Evolutionary conservation across 2,797 vertebrate species (phyloP), one percentile per base, ranked within the genome.

Genomic region (Ctenosaura bakeri): DNA sequence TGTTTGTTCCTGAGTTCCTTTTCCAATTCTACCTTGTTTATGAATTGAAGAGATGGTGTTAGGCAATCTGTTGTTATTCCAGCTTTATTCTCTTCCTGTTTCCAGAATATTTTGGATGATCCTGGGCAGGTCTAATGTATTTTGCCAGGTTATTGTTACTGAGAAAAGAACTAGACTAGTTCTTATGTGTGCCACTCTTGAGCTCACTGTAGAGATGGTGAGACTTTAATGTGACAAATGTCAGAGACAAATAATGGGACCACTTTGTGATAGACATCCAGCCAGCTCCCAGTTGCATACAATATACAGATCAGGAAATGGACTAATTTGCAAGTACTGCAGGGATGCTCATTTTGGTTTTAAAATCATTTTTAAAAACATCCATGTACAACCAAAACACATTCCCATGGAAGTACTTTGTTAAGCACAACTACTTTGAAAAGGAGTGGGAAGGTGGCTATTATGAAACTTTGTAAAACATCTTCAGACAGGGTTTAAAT

Each of bases 381-480:
- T 3, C 18, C 46, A 56, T 76, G 64, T 76, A 18, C 0, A 14
- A 46, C 24, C 73, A 32, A 81, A 89, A 35, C 20, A n/a, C 12
- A 59, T 86, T 86, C 71, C 56, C 83, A 82, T 2, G 10, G 56
- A 86, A 50, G 50, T 59, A 56, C 16, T 46, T 66, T 54, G n/a
- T 69, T 35, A 90, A 16, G 59, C 22, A 24, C 20, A 42, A 76
- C 1, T 80, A n/a, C 7, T 10, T 13, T 74, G 69, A 89, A 88
- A 91, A 46, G 66, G 1, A 78, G 38, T 35, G 56, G 83, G 42
- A 78, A 91, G 83, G 20, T 0, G 29, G 59, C 46, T 50, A 42
- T 74, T 85, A 38, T 85, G 64, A 85, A 80, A 85, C 42, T 73
- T 59, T 71, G 82, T n/a, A 50, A 59, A 78, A 66, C 77, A 54